A percentile compares a stretch with the other conserved stretches of the same genome.
Evolutionary conservation across 2,113 vertebrate genomes (phyloP).

Genomic region (Tyto alba): DNA sequence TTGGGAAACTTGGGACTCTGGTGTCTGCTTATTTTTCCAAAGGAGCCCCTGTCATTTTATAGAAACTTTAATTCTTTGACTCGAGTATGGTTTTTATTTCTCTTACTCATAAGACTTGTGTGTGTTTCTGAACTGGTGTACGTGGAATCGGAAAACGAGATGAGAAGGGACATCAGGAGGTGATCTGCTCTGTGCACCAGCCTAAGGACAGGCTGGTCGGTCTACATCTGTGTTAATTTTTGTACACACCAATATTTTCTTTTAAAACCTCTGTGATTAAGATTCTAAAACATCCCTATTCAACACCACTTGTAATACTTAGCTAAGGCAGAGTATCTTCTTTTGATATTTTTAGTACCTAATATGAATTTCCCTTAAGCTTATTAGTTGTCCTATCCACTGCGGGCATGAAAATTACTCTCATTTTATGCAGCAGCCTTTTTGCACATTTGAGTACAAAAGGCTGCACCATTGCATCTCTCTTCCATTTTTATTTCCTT

Average conservation of each 20-base stretch:
- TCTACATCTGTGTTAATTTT: neutral
- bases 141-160: neutral
- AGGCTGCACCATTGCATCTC: neutral
- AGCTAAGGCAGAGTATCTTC: neutral
- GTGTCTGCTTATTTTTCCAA: neutral
- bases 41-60: neutral
- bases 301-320: neutral
- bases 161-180: neutral
- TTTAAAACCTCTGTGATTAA: neutral
- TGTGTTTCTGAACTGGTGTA: neutral
- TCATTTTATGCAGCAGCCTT: neutral
- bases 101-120: fast-evolving
- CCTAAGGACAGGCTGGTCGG: neutral
- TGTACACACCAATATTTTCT: neutral
- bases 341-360: neutral
- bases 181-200: neutral
- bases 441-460: neutral
- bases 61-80: neutral
- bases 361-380: neutral
- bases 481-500: neutral
- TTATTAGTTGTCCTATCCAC: neutral
- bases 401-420: neutral
- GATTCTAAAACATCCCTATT: neutral
- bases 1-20: neutral
- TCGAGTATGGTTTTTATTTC: neutral